phyloP scores from a whole-genome alignment of 2,888 invertebrate species.

The Piscicola geometra region DNA sequence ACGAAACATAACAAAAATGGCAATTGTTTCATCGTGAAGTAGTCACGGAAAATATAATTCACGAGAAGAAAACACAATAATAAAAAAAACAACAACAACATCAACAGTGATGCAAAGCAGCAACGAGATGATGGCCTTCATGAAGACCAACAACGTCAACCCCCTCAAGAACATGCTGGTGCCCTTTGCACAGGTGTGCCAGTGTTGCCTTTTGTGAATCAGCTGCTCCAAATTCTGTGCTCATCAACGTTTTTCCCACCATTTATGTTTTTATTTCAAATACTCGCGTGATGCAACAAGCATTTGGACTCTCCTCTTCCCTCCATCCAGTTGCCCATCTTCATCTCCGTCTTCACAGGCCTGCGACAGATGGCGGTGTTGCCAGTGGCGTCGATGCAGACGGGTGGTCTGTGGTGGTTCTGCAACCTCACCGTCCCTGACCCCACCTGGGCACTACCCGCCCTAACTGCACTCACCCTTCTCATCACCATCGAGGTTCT shows the following conservation, averaged over 20 bases:
- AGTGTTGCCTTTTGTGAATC: too few relatives aligned
- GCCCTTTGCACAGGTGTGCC: constrained; percentile 54
- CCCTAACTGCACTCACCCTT: constrained; percentile 77
- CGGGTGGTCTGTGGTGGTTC: constrained; percentile 81
- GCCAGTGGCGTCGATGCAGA: constrained; percentile 81
- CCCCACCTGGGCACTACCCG: constrained; percentile 78
- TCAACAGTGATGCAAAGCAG: constrained; percentile 66
- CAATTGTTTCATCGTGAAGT: too few relatives aligned
- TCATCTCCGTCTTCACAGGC: constrained; percentile 84
- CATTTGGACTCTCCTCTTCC: background rate
- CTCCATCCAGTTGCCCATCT: constrained; percentile 67
- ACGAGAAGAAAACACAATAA: too few relatives aligned
- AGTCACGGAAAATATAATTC: too few relatives aligned
- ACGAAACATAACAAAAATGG: too few relatives aligned
- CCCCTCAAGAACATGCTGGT: constrained; percentile 71
- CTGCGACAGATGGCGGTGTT: constrained; percentile 80
- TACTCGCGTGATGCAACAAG: background rate
- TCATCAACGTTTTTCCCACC: too few relatives aligned
- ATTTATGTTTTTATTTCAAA: background rate
- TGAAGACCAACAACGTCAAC: constrained; percentile 76
- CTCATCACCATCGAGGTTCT: constrained; percentile 71
- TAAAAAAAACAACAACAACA: too few relatives aligned
- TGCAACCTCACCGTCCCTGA: constrained; percentile 83
- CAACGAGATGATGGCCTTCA: constrained; percentile 73
- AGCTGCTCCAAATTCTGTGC: too few relatives aligned